phyloP scores from a whole-genome alignment of 1,140 invertebrate genomes.

The Anoplophora glabripennis region DNA sequence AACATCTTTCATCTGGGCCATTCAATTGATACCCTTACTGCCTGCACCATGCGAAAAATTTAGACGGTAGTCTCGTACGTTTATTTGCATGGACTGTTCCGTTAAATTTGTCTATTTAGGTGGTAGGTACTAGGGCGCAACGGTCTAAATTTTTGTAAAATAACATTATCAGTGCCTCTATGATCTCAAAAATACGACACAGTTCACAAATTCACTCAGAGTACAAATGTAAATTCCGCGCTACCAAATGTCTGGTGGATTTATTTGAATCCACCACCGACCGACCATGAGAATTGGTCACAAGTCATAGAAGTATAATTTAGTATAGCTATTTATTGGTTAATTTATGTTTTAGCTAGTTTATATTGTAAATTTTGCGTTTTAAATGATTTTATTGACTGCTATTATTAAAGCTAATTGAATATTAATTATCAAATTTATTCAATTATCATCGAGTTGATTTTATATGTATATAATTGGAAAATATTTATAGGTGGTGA shows the following conservation, averaged over 20 bases:
- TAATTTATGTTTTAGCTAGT: constrained; percentile 32
- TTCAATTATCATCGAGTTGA: no score
- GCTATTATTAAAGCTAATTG: constrained; percentile 8
- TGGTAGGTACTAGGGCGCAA: no score
- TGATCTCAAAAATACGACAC: constrained; percentile 36
- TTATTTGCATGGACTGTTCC: no score
- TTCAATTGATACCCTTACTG: no score
- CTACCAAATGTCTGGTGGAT: not conserved
- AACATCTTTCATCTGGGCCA: no score
- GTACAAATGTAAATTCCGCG: constrained; percentile 24
- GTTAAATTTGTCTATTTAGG: no score
- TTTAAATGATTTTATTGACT: constrained; percentile 2
- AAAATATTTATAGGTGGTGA: no score
- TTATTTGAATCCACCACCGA: not conserved
- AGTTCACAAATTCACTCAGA: constrained; percentile 26
- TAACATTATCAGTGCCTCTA: constrained; percentile 37
- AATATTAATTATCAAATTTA: no score
- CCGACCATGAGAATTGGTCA: not conserved
- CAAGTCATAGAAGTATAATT: not conserved
- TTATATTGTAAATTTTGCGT: not conserved
- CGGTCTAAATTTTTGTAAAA: no score
- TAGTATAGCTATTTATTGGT: constrained; percentile 26
- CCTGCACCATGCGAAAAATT: no score
- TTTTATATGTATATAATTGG: no score
- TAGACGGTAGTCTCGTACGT: no score